These are phyloP conservation scores for Zenarchopterus dispar DNA, from an alignment of 2,797 vertebrate genomes.

Conservation along the genomic window DNA sequence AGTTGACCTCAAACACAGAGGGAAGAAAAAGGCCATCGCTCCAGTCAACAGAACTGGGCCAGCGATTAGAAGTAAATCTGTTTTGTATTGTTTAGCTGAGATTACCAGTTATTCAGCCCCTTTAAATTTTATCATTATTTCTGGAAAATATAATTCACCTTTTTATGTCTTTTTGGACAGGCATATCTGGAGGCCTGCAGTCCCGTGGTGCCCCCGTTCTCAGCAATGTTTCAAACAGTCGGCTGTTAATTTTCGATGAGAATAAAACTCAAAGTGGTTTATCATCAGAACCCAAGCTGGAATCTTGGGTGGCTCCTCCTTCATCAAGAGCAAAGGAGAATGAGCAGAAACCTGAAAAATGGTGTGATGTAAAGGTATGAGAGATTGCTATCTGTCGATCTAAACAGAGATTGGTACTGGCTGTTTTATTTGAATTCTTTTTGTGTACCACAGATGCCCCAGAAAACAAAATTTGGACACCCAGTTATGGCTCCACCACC, in stretches of 20 bases:
- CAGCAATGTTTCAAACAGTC: slow-evolving; percentile 67
- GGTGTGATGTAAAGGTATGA: slow-evolving; percentile 89
- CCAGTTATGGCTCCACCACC: slow-evolving; percentile 71
- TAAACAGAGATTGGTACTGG: not conserved
- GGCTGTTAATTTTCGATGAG: slow-evolving; percentile 90
- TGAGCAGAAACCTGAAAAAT: slow-evolving; percentile 85
- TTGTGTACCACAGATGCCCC: slow-evolving; percentile 69
- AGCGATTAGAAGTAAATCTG: slow-evolving; percentile 83
- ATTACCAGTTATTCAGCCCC: not conserved
- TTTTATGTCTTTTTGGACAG: slow-evolving; percentile 65
- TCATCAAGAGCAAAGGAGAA: slow-evolving; percentile 89
- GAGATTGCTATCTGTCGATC: not conserved
- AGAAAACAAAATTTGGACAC: slow-evolving; percentile 76
- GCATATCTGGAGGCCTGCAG: slow-evolving; percentile 75
- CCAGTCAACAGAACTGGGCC: slow-evolving; percentile 86
- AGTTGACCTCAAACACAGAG: slow-evolving; percentile 88
- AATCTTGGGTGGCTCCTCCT: slow-evolving; percentile 88
- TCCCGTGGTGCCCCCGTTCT: slow-evolving; percentile 62
- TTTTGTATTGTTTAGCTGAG: not conserved
- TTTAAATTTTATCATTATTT: not conserved
- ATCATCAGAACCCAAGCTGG: slow-evolving; percentile 67
- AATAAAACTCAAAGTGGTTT: slow-evolving; percentile 73
- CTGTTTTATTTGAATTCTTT: not conserved
- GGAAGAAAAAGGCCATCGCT: slow-evolving; percentile 88
- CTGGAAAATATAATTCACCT: not conserved